phyloP scores from a whole-genome alignment of 2,888 invertebrate species.

The Aphrophora alni region DNA sequence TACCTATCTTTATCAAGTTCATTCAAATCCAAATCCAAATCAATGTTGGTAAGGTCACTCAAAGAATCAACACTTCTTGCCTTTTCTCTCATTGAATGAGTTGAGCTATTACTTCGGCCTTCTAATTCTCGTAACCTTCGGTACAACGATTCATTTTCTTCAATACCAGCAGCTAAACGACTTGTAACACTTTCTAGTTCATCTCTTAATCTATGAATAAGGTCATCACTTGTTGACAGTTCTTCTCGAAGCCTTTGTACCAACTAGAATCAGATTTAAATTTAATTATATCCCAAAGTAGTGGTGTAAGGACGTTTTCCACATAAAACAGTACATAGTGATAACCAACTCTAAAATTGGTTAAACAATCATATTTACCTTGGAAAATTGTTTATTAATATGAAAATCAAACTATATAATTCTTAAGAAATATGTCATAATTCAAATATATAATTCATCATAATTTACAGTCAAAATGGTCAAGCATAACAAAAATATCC shows the following conservation, averaged over 20 bases:
- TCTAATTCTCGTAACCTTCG: slow-evolving; percentile 76
- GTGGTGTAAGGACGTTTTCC: no score
- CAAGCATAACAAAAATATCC: no score
- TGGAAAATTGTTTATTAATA: no score
- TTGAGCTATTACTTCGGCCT: slow-evolving; percentile 63
- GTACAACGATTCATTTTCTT: slow-evolving; percentile 79
- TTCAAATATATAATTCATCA: no score
- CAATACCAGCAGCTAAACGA: slow-evolving; percentile 61
- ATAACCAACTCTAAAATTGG: no score
- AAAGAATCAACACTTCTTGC: slow-evolving; percentile 78
- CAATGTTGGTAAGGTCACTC: slow-evolving; percentile 80
- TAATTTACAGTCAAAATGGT: no score
- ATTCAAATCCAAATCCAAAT: slow-evolving; percentile 76
- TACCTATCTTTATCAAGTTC: slow-evolving; percentile 70
- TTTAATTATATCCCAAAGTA: no score
- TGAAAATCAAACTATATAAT: no score
- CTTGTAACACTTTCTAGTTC: slow-evolving; percentile 47
- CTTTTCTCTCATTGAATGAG: slow-evolving; percentile 59
- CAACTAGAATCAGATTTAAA: slow-evolving; percentile 12
- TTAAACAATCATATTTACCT: no score
- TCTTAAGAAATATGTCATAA: no score
- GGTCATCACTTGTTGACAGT: slow-evolving; percentile 43
- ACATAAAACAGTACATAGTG: no score
- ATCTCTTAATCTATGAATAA: slow-evolving; percentile 31
- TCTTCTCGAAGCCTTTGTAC: slow-evolving; percentile 42